Conservation (phyloP, 2,888 invertebrate genomes). For the Melipona bicolor region DNA sequence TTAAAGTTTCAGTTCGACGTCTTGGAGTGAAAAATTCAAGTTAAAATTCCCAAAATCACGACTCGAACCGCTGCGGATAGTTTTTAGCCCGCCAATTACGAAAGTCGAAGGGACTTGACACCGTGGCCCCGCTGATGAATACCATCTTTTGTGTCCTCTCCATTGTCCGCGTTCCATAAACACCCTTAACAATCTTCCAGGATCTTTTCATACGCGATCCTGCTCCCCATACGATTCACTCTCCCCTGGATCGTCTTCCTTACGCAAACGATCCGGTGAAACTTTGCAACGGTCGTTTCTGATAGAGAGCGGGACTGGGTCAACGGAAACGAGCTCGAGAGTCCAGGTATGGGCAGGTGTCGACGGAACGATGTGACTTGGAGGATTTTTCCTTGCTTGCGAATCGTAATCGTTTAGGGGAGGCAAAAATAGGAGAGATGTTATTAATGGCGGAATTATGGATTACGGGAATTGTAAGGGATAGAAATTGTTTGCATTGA, state of each 20-base stretch:
- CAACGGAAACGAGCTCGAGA: conserved; percentile 30
- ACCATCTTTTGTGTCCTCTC: background rate
- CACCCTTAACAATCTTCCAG: conserved; percentile 28
- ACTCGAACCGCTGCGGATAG: background rate
- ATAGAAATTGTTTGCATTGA: background rate
- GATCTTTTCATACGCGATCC: conserved; percentile 20
- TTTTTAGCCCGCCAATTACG: conserved; percentile 35
- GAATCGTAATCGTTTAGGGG: background rate
- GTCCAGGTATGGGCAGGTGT: conserved; percentile 62
- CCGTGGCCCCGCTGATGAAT: conserved; percentile 15
- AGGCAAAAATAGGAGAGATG: background rate
- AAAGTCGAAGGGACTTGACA: background rate
- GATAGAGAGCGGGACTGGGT: conserved; percentile 37
- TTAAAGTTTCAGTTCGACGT: too few species aligned
- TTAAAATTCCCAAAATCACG: background rate
- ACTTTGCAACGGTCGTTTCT: conserved; percentile 54
- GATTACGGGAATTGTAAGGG: background rate
- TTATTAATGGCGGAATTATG: background rate
- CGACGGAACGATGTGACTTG: conserved; percentile 17
- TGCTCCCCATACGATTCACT: background rate
- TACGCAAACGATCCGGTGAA: conserved; percentile 46
- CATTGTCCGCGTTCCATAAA: conserved; percentile 46
- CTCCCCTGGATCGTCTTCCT: conserved; percentile 25
- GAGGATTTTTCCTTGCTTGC: background rate
- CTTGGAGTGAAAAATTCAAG: too few species aligned